Percentiles rank a stretch among this genome's conserved stretches.
Conservation (phyloP, 2,113 vertebrate species). For the Cisticola juncidis region DNA sequence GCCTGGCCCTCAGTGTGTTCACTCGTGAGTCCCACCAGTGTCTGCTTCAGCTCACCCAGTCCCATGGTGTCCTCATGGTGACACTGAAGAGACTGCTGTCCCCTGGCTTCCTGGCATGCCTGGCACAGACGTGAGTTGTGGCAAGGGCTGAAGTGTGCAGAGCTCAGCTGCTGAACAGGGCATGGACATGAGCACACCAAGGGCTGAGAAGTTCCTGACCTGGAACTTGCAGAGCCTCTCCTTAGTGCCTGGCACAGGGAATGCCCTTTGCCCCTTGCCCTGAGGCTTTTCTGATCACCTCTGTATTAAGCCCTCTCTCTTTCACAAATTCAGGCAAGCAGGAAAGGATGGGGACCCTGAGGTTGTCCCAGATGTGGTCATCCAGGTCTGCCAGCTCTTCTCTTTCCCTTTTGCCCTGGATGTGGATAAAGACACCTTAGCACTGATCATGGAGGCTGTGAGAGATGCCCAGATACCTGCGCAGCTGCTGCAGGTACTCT, state of each 20-base stretch:
- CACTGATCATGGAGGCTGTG: slow-evolving; percentile 47
- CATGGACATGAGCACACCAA: background rate
- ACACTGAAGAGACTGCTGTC: slow-evolving; percentile 70
- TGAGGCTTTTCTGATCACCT: background rate
- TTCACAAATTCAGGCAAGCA: slow-evolving; percentile 51
- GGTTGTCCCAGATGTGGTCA: slow-evolving; percentile 67
- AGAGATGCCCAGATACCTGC: slow-evolving; percentile 60
- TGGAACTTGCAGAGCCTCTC: background rate
- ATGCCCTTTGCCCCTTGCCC: background rate
- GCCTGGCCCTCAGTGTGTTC: slow-evolving; percentile 64
- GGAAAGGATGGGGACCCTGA: slow-evolving; percentile 34
- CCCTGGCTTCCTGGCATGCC: slow-evolving; percentile 64
- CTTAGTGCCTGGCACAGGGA: background rate
- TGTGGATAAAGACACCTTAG: slow-evolving; percentile 53
- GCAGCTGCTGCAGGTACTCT: slow-evolving; percentile 76
- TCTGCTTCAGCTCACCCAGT: slow-evolving; percentile 66
- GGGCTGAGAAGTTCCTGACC: background rate
- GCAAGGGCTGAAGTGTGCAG: background rate
- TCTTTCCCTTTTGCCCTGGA: slow-evolving; percentile 79
- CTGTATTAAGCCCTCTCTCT: background rate
- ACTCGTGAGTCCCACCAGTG: slow-evolving; percentile 65
- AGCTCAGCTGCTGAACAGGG: background rate
- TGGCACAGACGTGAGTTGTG: slow-evolving; percentile 74
- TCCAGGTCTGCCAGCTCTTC: slow-evolving; percentile 73
- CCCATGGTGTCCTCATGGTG: slow-evolving; percentile 53